A percentile compares a stretch with the other conserved stretches of the same genome.
Evolutionary conservation across 1,140 invertebrate species (phyloP).

Genomic region (Papilio aristodemus): DNA sequence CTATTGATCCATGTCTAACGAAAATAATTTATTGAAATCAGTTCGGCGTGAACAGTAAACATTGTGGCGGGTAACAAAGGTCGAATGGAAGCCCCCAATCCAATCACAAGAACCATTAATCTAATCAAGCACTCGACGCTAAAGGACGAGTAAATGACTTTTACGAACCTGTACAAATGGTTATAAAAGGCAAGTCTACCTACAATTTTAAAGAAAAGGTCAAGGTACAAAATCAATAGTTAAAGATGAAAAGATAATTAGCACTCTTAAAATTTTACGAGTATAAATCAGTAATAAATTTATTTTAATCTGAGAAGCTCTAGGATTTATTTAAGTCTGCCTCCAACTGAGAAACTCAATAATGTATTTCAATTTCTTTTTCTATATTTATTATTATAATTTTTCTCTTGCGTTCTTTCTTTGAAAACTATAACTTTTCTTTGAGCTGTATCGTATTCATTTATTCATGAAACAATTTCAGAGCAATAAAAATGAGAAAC

Average conservation of each 20-base stretch:
- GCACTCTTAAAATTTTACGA: no score
- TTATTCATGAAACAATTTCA: conserved; percentile 21
- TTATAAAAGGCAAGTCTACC: background rate
- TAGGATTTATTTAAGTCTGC: no score
- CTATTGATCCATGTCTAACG: background rate
- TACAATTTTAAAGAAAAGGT: no score
- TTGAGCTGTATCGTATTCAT: background rate
- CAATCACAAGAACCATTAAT: conserved; percentile 15
- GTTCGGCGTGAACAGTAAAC: background rate
- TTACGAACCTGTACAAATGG: background rate
- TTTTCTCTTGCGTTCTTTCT: background rate
- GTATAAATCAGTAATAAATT: no score
- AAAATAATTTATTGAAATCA: background rate
- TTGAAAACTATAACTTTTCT: conserved; percentile 13
- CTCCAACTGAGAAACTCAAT: no score
- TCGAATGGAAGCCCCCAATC: conserved; percentile 11
- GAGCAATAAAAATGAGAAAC: background rate
- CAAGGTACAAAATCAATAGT: no score
- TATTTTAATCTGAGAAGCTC: no score
- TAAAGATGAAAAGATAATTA: no score
- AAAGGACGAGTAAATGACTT: conserved; percentile 15
- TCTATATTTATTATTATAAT: background rate
- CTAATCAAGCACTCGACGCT: conserved; percentile 6
- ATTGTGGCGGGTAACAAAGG: conserved; percentile 5
- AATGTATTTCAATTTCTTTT: no score